Evolutionary conservation across 1,140 invertebrate species (phyloP).

Genomic region (Planococcus citri): DNA sequence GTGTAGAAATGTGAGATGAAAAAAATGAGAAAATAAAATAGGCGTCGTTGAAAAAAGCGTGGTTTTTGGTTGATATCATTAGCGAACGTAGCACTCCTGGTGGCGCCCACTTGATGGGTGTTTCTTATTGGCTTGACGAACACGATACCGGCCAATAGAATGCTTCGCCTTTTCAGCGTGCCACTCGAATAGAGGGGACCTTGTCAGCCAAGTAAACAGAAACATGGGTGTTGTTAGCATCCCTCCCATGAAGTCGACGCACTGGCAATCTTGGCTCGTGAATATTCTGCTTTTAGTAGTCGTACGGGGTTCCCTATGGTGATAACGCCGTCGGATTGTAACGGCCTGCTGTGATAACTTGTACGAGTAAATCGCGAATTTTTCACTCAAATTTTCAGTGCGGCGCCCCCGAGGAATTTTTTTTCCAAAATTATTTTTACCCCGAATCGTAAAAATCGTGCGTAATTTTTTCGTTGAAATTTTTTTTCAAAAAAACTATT

Average conservation of each 20-base stretch:
- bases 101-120: neutral
- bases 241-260: neutral
- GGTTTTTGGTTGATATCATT: neutral
- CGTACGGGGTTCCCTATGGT: conserved; percentile 14
- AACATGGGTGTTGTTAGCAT: neutral
- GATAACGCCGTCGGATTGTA: conserved; percentile 8
- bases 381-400: neutral
- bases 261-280: neutral
- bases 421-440: neutral
- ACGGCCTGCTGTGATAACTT: conserved; percentile 15
- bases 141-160: neutral
- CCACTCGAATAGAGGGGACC: neutral
- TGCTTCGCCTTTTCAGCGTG: neutral
- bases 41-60: neutral
- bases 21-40: neutral
- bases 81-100: neutral
- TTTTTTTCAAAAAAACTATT: too few relatives aligned
- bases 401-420: neutral
- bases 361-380: neutral
- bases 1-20: neutral
- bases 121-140: neutral
- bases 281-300: neutral
- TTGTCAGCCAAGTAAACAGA: neutral
- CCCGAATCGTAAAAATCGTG: too few relatives aligned
- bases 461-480: too few relatives aligned